Evolutionary conservation across 2,113 vertebrate genomes (phyloP).

Genomic region (Danionella cerebrum): DNA sequence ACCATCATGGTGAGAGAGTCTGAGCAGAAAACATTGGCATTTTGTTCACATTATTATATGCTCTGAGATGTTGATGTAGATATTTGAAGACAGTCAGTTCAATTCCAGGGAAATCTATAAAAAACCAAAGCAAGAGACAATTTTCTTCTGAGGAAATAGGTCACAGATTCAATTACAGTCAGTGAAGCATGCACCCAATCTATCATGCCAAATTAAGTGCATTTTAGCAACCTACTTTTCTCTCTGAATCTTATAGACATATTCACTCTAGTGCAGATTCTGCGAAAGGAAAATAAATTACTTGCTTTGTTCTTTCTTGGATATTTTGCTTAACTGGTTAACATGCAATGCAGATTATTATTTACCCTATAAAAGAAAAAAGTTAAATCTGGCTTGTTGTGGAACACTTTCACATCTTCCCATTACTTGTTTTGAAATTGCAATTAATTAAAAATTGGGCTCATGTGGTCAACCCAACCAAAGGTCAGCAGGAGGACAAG

Average conservation of each 20-base stretch:
- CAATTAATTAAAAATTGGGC: slow-evolving; percentile 19
- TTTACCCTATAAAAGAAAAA: slow-evolving; percentile 54
- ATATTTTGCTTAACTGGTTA: no score
- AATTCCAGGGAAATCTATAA: slow-evolving; percentile 98
- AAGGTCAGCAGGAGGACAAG: not conserved
- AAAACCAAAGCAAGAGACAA: slow-evolving; percentile 94
- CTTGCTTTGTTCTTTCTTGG: slow-evolving; percentile 43
- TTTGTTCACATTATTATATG: slow-evolving; percentile 77
- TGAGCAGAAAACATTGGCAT: slow-evolving; percentile 81
- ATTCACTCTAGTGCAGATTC: slow-evolving; percentile 89
- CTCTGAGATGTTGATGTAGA: slow-evolving; percentile 81
- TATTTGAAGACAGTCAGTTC: slow-evolving; percentile 89
- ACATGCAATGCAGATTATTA: no score
- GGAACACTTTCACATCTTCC: slow-evolving; percentile 38
- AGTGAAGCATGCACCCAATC: slow-evolving; percentile 99
- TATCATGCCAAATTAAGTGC: slow-evolving; percentile 99
- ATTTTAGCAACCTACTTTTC: slow-evolving; percentile 99
- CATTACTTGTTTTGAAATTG: slow-evolving; percentile 47
- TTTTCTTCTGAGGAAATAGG: slow-evolving; percentile 99
- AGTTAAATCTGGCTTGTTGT: slow-evolving; percentile 49
- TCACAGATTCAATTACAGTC: slow-evolving; percentile 99
- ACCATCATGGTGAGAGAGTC: slow-evolving; percentile 22
- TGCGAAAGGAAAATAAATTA: slow-evolving; percentile 72
- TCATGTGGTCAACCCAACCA: not conserved
- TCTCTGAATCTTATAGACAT: slow-evolving; percentile 98